These are phyloP conservation scores for Tyrannus savana DNA, from an alignment of 2,113 vertebrate genomes.

Conservation along the genomic window DNA sequence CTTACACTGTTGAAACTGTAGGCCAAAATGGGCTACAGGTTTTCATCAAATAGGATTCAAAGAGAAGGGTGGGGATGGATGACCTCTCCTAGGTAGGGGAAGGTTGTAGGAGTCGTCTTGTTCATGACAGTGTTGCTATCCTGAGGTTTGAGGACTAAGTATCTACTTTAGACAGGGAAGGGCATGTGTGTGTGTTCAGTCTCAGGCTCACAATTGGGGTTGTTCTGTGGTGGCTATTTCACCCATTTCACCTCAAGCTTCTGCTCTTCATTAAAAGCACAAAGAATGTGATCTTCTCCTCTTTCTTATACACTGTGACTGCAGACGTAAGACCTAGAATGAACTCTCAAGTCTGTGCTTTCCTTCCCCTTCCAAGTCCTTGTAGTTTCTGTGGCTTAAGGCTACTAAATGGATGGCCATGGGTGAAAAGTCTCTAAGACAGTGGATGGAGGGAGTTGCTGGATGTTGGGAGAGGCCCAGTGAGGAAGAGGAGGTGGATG, in stretches of 20 bases:
- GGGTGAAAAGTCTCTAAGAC: background rate
- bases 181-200: background rate
- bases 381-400: background rate
- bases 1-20: background rate
- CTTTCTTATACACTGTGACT: background rate
- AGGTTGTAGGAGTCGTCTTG: background rate
- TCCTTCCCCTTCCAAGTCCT: background rate
- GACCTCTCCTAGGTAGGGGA: background rate
- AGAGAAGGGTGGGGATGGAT: background rate
- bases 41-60: background rate
- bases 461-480: background rate
- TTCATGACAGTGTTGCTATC: accelerated
- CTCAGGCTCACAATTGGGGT: background rate
- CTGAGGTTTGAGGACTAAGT: background rate
- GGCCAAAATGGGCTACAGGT: background rate
- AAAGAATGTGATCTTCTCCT: background rate
- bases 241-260: background rate
- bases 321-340: background rate
- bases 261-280: background rate
- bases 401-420: background rate
- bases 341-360: background rate
- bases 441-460: background rate
- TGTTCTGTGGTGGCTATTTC: background rate
- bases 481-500: background rate
- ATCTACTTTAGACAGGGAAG: background rate